Percentiles rank a stretch among this genome's conserved stretches.
These are phyloP conservation scores for Albula glossodonta DNA, from an alignment of 2,113 vertebrate genomes.

Conservation along the genomic window DNA sequence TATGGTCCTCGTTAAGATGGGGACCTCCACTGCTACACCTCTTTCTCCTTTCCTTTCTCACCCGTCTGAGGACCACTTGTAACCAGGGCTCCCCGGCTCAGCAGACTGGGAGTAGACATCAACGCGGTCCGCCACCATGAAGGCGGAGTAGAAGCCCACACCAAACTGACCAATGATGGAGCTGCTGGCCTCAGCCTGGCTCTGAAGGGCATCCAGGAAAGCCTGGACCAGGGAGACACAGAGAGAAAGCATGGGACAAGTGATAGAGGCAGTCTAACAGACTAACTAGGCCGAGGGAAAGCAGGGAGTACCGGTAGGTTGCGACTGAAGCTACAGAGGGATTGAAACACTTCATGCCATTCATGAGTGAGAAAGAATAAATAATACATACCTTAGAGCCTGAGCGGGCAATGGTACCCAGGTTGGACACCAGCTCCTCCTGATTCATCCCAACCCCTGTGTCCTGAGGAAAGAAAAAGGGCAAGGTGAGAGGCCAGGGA, in stretches of 20 bases:
- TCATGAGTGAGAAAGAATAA: background rate
- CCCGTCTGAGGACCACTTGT: constrained; percentile 95
- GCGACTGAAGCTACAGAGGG: background rate
- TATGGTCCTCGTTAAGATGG: constrained; percentile 74
- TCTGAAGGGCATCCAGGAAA: constrained; percentile 88
- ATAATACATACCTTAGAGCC: constrained; percentile 88
- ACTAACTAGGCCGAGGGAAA: background rate
- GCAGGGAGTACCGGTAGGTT: too few relatives aligned
- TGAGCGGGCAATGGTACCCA: constrained; percentile 92
- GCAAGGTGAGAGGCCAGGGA: background rate
- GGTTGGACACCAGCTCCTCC: constrained; percentile 87
- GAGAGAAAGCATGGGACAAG: background rate
- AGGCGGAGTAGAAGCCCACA: constrained; percentile 96
- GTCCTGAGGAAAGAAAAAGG: constrained; percentile 70
- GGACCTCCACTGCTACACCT: background rate
- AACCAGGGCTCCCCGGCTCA: constrained; percentile 67
- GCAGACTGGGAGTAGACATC: constrained; percentile 85
- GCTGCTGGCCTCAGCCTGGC: constrained; percentile 82
- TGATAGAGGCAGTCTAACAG: background rate
- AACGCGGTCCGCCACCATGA: constrained; percentile 91
- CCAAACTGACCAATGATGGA: constrained; percentile 97
- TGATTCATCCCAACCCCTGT: constrained; percentile 92
- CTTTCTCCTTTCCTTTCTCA: constrained; percentile 52
- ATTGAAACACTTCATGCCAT: background rate
- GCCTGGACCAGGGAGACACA: constrained; percentile 65